phyloP scores from a whole-genome alignment of 2,888 invertebrate species.

The Andrena camellia region DNA sequence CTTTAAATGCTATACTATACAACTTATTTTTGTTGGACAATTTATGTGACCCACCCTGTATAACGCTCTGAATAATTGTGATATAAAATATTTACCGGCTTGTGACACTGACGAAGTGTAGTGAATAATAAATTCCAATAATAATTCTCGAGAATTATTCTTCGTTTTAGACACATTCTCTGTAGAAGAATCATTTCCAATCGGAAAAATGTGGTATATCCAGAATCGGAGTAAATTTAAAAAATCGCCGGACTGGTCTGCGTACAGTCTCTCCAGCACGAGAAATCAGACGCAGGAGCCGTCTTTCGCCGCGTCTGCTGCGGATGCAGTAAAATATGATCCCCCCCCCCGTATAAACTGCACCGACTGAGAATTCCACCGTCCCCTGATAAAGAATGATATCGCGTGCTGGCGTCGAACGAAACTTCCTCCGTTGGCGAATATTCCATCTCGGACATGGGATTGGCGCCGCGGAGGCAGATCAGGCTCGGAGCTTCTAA shows the following conservation, averaged over 20 bases:
- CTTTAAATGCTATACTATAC: too few species aligned
- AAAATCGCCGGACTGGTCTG: background rate
- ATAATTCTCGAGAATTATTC: too few species aligned
- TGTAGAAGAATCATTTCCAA: background rate
- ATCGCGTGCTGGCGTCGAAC: conserved; percentile 5
- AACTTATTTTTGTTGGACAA: too few species aligned
- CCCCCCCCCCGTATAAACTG: conserved; percentile 28
- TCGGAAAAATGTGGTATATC: background rate
- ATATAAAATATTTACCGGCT: too few species aligned
- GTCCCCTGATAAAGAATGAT: conserved; percentile 42
- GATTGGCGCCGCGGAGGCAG: background rate
- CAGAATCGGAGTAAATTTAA: background rate
- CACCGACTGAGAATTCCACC: conserved; percentile 26
- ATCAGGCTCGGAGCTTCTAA: background rate
- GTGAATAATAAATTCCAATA: too few species aligned
- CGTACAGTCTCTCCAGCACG: background rate
- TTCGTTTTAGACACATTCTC: too few species aligned
- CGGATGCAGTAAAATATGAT: conserved; percentile 52
- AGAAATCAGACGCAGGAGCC: background rate
- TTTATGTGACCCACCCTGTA: too few species aligned
- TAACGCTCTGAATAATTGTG: too few species aligned
- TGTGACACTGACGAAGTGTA: too few species aligned
- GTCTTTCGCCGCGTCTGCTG: conserved; percentile 22
- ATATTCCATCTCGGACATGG: background rate
- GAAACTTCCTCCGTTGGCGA: conserved; percentile 1